Conservation (phyloP, 1,140 invertebrate species). For the Heliconius nattereri region DNA sequence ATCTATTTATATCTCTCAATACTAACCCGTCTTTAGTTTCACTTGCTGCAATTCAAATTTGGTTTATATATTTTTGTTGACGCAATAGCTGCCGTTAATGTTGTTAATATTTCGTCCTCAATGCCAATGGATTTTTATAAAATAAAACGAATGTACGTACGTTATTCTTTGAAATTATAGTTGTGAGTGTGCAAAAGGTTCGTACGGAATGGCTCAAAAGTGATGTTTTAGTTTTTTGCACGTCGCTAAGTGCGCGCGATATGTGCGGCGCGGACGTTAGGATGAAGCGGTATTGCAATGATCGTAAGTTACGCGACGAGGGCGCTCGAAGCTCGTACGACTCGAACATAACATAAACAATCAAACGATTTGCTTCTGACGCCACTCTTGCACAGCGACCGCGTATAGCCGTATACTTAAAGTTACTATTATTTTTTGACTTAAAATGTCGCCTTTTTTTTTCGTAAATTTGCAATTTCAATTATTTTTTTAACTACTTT, state of each 20-base stretch:
- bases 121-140: slow-evolving; percentile 6
- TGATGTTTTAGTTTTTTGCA: not conserved
- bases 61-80: slow-evolving; percentile 3
- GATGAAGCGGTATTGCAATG: not conserved
- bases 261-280: not conserved
- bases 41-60: slow-evolving; percentile 5
- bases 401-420: too few relatives aligned
- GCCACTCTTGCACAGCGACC: not conserved
- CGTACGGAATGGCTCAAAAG: not conserved
- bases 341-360: not conserved
- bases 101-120: slow-evolving; percentile 2
- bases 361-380: slow-evolving; percentile 2
- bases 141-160: not conserved
- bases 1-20: slow-evolving; percentile 6
- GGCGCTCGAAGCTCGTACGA: not conserved
- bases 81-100: not conserved
- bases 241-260: not conserved
- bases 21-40: slow-evolving; percentile 3
- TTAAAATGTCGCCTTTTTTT: too few relatives aligned
- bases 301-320: not conserved
- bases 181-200: not conserved
- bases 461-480: too few relatives aligned
- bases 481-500: too few relatives aligned
- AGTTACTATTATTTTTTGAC: too few relatives aligned
- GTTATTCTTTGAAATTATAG: not conserved